Evolutionary conservation across 2,113 vertebrate genomes (phyloP), one percentile per base, ranked within the genome.

Genomic region (Chloropsis hardwickii): DNA sequence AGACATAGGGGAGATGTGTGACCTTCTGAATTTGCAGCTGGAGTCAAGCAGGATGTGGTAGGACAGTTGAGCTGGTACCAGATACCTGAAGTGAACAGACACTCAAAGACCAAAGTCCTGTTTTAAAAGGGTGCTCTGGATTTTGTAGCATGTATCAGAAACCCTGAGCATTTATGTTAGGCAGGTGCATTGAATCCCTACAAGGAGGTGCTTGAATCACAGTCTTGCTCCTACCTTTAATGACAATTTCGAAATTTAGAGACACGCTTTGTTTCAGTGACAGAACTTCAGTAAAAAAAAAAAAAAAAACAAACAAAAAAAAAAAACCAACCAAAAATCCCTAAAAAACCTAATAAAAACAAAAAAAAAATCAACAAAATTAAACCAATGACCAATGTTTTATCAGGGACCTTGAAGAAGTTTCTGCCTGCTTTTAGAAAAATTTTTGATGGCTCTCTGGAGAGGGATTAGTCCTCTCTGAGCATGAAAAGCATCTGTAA

Each of bases 321-420:
- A 1, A 4, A 4, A n/a, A 62, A 37, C 2, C 8, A 28, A 19
- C 14, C 7, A 37, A n/a, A 69, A 31, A 33, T 24, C 14, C 9
- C 21, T 22, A 0, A 3, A 35, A 85, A 42, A 3, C 16, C 27
- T 7, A 29, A 4, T 10, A 47, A 58, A 15, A 54, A 14, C 19
- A 51, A 64, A 14, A 51, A 64, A 14, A 37, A 58, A 28, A 12
- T 10, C 17, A 56, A 35, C 33, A 70, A 65, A 42, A 1, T 3
- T 1, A 80, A n/a, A 1, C 2, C 9, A 88, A 7, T 10, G 37
- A 37, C 37, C 8, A 58, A 1, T 0, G 3, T 51, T 19, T 9
- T 56, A 44, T 71, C 22, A 44, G 17, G 14, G 11, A 62, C 25
- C 15, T n/a, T 14, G 27, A 1, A 1, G 5, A 86, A 83, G 14